Conservation (phyloP, 64 coral and sea anemone genomes). For the Trachythela sp. region DNA sequence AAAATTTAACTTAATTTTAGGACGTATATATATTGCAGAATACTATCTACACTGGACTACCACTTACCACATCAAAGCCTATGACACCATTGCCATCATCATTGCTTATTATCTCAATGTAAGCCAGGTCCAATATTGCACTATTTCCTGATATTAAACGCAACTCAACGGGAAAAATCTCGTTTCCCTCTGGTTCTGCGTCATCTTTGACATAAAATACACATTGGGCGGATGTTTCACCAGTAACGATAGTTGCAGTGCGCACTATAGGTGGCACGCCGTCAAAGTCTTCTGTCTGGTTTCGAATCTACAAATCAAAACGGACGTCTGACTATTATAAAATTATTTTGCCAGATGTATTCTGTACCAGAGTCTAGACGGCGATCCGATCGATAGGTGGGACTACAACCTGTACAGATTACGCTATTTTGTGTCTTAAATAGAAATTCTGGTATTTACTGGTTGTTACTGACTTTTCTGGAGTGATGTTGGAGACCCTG, state of each 20-base stretch:
- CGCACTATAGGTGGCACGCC: not conserved
- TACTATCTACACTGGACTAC: too few relatives aligned
- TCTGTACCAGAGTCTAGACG: too few relatives aligned
- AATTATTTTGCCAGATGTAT: too few relatives aligned
- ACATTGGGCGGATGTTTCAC: conserved; percentile 28
- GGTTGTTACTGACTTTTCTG: too few relatives aligned
- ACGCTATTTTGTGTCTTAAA: too few relatives aligned
- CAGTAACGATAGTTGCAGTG: not conserved
- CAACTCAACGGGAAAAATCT: conserved; percentile 70
- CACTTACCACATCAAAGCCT: conserved; percentile 68
- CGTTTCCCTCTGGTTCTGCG: conserved; percentile 66
- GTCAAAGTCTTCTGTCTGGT: conserved; percentile 3
- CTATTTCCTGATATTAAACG: conserved; percentile 4
- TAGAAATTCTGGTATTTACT: too few relatives aligned
- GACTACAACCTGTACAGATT: too few relatives aligned
- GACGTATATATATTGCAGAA: too few relatives aligned
- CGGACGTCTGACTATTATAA: too few relatives aligned
- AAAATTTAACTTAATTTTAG: not conserved
- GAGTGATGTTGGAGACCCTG: too few relatives aligned
- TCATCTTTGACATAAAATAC: conserved; percentile 57
- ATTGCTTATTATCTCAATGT: conserved; percentile 64
- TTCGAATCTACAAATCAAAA: not conserved
- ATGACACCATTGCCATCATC: conserved; percentile 83
- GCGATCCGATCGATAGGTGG: too few relatives aligned
- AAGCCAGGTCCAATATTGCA: conserved; percentile 15